These are phyloP conservation scores for Gastrophryne carolinensis DNA, from an alignment of 2,797 vertebrate genomes.

Conservation along the genomic window DNA sequence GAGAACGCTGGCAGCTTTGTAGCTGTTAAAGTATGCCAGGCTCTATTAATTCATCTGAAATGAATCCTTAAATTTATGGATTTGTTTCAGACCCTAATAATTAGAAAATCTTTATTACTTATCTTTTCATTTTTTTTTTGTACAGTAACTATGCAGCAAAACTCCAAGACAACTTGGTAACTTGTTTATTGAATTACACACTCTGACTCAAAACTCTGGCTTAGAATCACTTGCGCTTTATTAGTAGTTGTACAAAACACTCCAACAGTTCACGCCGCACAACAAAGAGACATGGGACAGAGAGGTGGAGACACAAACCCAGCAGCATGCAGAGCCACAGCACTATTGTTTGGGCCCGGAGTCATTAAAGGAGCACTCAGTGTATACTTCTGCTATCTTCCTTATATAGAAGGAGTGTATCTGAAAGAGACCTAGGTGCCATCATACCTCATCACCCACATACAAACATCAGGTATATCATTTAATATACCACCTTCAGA, in stretches of 20 bases:
- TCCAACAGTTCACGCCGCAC: constrained; percentile 48
- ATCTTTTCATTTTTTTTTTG: too few species aligned
- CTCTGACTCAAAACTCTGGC: constrained; percentile 9
- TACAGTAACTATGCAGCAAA: too few species aligned
- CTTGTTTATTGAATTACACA: too few species aligned
- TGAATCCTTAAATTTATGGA: too few species aligned
- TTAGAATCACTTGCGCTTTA: constrained; percentile 40
- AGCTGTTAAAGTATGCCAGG: too few species aligned
- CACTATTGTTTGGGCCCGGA: not conserved
- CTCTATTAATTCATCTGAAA: too few species aligned
- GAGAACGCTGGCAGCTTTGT: too few species aligned
- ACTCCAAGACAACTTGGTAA: too few species aligned
- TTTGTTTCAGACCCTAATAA: too few species aligned
- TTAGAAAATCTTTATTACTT: too few species aligned
- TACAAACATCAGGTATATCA: not conserved
- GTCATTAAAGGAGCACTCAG: not conserved
- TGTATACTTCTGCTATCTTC: not conserved
- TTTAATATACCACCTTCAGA: not conserved
- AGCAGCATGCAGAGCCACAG: constrained; percentile 45
- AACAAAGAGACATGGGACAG: constrained; percentile 46
- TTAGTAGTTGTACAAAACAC: constrained; percentile 48
- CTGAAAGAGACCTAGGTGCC: not conserved
- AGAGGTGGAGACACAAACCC: constrained; percentile 31
- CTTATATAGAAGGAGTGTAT: not conserved
- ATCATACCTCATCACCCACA: not conserved